Percentiles rank a stretch among this genome's conserved stretches.
Conservation (phyloP, 2,888 invertebrate species). For the Steromphala cineraria region DNA sequence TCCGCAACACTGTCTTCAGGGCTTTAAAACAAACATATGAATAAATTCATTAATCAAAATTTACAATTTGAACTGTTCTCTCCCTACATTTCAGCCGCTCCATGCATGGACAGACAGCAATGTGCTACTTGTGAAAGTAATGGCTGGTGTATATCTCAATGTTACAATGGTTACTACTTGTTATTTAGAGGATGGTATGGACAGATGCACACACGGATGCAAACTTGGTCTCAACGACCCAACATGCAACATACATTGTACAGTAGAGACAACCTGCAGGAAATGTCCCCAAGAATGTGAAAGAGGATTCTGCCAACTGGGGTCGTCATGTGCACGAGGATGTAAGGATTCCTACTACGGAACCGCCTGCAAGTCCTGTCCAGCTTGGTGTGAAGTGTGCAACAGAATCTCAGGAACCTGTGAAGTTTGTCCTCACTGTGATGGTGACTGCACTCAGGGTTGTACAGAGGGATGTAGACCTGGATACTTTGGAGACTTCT, state of each 20-base stretch:
- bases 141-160: not conserved
- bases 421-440: not conserved
- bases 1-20: too few species aligned
- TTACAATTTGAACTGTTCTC: too few species aligned
- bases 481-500: too few species aligned
- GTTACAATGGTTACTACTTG: not conserved
- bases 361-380: not conserved
- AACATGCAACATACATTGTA: not conserved
- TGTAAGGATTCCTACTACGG: not conserved
- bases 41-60: too few species aligned
- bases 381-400: not conserved
- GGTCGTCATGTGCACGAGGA: not conserved
- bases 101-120: not conserved
- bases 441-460: not conserved
- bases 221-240: not conserved
- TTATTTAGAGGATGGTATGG: not conserved
- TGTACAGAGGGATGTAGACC: too few species aligned
- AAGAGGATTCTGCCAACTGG: not conserved
- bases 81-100: not conserved
- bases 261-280: not conserved
- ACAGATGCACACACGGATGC: not conserved
- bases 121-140: not conserved
- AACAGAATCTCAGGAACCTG: not conserved
- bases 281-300: not conserved
- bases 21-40: too few species aligned